Conservation (phyloP, 2,797 vertebrate genomes). For the Crenuchus spilurus region DNA sequence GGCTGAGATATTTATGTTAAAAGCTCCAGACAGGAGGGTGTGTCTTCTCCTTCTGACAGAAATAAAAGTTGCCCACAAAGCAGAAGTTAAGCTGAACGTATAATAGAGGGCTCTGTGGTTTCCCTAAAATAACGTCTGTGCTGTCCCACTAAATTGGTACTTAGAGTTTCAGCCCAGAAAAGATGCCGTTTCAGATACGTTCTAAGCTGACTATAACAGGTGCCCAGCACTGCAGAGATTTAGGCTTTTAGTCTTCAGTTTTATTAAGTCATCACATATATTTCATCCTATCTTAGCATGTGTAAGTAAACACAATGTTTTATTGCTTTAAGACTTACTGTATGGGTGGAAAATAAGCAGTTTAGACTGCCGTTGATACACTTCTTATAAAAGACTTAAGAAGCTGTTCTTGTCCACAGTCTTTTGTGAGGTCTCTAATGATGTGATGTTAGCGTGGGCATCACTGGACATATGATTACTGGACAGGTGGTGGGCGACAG, state of each 20-base stretch:
- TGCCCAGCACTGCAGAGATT: conserved; percentile 15
- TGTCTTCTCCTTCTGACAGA: conserved; percentile 48
- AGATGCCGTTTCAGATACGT: conserved; percentile 11
- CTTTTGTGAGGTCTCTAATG: no score
- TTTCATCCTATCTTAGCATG: no score
- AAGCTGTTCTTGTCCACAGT: no score
- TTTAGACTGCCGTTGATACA: no score
- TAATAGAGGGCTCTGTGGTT: conserved; percentile 72
- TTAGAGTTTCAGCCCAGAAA: conserved; percentile 46
- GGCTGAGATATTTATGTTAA: conserved; percentile 41
- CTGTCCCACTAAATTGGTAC: conserved; percentile 75
- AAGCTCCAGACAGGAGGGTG: conserved; percentile 52
- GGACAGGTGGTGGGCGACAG: no score
- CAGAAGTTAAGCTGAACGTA: conserved; percentile 58
- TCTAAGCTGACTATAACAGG: conserved; percentile 39
- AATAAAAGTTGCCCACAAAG: conserved; percentile 57
- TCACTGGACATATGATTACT: no score
- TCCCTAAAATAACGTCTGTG: conserved; percentile 76
- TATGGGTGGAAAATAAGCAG: no score
- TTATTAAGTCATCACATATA: not conserved
- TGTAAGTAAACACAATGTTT: no score
- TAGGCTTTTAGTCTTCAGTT: not conserved
- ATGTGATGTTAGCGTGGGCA: no score
- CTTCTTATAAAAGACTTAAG: no score
- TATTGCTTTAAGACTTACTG: no score